phyloP scores from a whole-genome alignment of 2,113 vertebrate genomes.

The Gasterosteus aculeatus region DNA sequence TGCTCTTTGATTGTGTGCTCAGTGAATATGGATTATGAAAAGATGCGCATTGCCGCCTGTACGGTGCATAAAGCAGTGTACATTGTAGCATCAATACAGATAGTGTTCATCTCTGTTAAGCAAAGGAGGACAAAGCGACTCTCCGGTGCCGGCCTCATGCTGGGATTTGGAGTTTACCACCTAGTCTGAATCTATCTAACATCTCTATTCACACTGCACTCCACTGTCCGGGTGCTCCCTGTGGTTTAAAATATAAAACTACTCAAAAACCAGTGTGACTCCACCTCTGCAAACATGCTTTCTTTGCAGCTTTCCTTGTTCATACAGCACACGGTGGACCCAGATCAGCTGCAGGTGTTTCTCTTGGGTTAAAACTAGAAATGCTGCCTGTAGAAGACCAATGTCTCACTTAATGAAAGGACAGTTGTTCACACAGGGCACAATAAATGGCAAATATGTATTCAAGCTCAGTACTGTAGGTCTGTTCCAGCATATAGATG shows the following conservation, averaged over 20 bases:
- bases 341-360: conserved; percentile 74
- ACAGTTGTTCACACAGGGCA: conserved; percentile 9
- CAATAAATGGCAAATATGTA: conserved; percentile 36
- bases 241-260: conserved; percentile 35
- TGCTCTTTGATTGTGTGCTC: conserved; percentile 56
- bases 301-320: conserved; percentile 41
- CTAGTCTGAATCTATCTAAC: conserved; percentile 1
- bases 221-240: conserved; percentile 32
- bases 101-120: not conserved
- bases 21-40: conserved; percentile 68
- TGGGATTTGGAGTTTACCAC: conserved; percentile 22
- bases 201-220: conserved; percentile 3
- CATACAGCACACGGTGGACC: conserved; percentile 23
- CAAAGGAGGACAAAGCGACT: not conserved
- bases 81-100: conserved; percentile 7
- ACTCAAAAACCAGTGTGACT: conserved; percentile 25
- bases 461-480: conserved; percentile 5
- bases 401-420: conserved; percentile 35
- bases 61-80: conserved; percentile 21
- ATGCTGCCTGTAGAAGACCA: conserved; percentile 56
- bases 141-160: not conserved
- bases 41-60: conserved; percentile 27
- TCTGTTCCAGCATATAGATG: conserved; percentile 40
- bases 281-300: conserved; percentile 51
- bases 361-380: conserved; percentile 73